phyloP scores from a whole-genome alignment of 2,113 vertebrate genomes.

The Corynorhinus townsendii region DNA sequence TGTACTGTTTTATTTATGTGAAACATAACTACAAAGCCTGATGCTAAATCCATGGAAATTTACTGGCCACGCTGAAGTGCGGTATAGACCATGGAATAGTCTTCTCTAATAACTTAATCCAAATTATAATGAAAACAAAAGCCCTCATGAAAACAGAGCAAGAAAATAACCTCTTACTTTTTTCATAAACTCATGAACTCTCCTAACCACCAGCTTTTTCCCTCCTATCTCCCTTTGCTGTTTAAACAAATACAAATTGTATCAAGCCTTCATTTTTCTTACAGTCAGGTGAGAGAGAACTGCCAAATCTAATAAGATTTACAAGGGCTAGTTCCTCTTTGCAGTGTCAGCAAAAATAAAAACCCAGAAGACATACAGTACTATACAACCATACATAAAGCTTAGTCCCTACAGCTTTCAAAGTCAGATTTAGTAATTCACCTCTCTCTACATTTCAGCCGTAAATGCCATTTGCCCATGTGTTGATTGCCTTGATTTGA shows the following conservation, averaged over 20 bases:
- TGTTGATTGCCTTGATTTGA: constrained; percentile 56
- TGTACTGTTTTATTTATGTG: constrained; percentile 15
- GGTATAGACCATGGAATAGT: background rate
- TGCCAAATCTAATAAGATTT: constrained; percentile 74
- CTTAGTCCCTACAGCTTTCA: constrained; percentile 61
- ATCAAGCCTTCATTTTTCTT: constrained; percentile 43
- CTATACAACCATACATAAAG: constrained; percentile 70
- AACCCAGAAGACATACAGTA: constrained; percentile 72
- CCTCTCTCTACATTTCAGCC: constrained; percentile 26
- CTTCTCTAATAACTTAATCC: constrained; percentile 8
- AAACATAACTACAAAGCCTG: constrained; percentile 10
- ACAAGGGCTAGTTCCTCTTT: constrained; percentile 63
- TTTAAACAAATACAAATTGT: constrained; percentile 49
- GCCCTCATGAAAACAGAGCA: constrained; percentile 18
- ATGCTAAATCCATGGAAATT: constrained; percentile 35
- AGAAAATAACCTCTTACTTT: constrained; percentile 12
- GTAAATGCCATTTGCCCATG: constrained; percentile 61
- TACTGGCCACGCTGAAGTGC: constrained; percentile 19
- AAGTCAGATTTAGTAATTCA: constrained; percentile 66
- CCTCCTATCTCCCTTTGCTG: constrained; percentile 18
- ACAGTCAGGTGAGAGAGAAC: constrained; percentile 65
- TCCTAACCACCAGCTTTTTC: background rate
- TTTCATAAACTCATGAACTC: background rate
- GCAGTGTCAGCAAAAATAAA: constrained; percentile 65
- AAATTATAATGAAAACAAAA: constrained; percentile 47